Conservation (phyloP, 1,140 invertebrate genomes). For the Nephotettix cincticeps region DNA sequence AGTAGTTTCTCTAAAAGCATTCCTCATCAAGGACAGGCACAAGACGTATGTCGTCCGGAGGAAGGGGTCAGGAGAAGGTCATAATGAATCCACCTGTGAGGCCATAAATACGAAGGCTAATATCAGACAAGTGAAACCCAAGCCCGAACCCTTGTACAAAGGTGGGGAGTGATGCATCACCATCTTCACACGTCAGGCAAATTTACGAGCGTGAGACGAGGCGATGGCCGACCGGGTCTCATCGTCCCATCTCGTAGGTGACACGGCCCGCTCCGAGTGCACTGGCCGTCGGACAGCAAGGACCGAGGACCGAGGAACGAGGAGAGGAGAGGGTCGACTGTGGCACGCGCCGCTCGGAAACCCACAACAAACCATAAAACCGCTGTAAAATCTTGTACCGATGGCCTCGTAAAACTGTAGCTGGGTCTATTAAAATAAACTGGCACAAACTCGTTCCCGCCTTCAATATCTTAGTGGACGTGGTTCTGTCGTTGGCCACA, state of each 20-base stretch:
- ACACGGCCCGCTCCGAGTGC: too few relatives aligned
- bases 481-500: neutral
- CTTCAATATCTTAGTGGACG: neutral
- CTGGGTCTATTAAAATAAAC: slow-evolving; percentile 7
- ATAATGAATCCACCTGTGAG: slow-evolving; percentile 6
- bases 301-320: too few relatives aligned
- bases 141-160: neutral
- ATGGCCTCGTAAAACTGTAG: slow-evolving; percentile 15
- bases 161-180: slow-evolving; percentile 11
- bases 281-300: too few relatives aligned
- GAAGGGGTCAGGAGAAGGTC: neutral
- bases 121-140: slow-evolving; percentile 16
- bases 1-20: too few relatives aligned
- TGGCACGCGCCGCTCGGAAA: neutral
- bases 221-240: too few relatives aligned
- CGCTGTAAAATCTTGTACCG: slow-evolving; percentile 16
- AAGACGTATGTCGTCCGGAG: neutral
- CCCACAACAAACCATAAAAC: slow-evolving; percentile 19
- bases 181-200: neutral
- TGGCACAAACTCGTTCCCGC: slow-evolving; percentile 18
- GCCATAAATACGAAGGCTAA: neutral
- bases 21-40: neutral
- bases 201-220: neutral
- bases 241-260: too few relatives aligned
- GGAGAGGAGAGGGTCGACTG: too few relatives aligned